phyloP scores from a whole-genome alignment of 2,797 vertebrate species.

The Sebastes minor region DNA sequence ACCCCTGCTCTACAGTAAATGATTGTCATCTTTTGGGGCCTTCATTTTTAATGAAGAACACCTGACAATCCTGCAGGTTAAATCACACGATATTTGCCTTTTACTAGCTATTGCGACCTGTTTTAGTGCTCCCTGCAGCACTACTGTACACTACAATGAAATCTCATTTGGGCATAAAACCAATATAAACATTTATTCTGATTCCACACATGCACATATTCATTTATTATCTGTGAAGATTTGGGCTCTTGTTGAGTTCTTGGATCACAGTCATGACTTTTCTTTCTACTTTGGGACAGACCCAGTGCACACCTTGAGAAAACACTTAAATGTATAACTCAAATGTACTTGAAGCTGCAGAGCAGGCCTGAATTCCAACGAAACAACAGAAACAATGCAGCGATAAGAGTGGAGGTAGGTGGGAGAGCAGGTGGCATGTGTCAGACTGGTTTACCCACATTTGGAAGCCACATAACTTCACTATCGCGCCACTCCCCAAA shows the following conservation, averaged over 20 bases:
- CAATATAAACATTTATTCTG: neutral
- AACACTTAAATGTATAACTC: neutral
- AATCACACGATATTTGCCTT: neutral
- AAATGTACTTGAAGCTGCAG: neutral
- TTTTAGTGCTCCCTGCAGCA: neutral
- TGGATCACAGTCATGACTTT: neutral
- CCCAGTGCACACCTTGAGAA: neutral
- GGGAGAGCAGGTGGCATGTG: constrained; percentile 44
- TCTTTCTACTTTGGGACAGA: neutral
- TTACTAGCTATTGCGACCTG: neutral
- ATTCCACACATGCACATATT: neutral
- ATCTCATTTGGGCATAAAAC: neutral
- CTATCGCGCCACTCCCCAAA: constrained; percentile 54
- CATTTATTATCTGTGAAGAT: neutral
- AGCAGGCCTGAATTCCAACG: constrained; percentile 21
- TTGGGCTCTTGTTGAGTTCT: neutral
- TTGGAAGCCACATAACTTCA: constrained; percentile 40
- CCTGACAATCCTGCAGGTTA: neutral
- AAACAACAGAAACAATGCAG: constrained; percentile 7
- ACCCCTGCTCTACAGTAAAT: neutral
- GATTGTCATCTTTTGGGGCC: no score
- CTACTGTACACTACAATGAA: neutral
- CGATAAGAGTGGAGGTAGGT: constrained; percentile 34
- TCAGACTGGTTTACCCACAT: constrained; percentile 71
- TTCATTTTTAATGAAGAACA: no score